Evolutionary conservation across 1,140 invertebrate species (phyloP).

Genomic region (Hetaerina americana): DNA sequence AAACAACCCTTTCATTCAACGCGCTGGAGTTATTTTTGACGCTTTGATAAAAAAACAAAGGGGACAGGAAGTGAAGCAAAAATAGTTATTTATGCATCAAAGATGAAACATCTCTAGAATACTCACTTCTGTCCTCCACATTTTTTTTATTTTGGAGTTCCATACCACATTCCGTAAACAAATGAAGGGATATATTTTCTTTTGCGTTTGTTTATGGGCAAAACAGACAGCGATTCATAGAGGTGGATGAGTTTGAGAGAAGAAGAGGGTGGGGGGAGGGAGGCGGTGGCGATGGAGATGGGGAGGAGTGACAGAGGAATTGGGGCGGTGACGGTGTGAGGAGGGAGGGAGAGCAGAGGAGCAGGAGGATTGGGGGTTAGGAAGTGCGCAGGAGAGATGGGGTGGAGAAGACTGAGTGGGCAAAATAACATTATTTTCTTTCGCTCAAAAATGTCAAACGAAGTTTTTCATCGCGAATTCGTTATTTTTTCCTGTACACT

Average conservation of each 20-base stretch:
- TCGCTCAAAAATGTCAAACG: neutral
- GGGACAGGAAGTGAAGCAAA: neutral
- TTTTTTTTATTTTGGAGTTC: too few relatives aligned
- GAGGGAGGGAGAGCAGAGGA: too few relatives aligned
- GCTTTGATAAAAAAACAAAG: neutral
- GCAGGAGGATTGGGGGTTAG: too few relatives aligned
- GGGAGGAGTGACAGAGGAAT: too few relatives aligned
- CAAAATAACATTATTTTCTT: neutral
- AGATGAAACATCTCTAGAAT: neutral
- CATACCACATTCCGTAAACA: neutral
- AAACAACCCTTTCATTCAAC: neutral
- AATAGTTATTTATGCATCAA: slow-evolving; percentile 1
- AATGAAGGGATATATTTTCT: neutral
- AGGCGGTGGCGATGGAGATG: too few relatives aligned
- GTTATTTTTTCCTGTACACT: too few relatives aligned
- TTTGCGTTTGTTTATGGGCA: neutral
- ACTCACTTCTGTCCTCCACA: neutral
- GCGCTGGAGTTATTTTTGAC: neutral
- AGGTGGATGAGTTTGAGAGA: too few relatives aligned
- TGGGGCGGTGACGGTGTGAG: too few relatives aligned
- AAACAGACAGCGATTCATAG: neutral
- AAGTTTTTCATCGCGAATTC: neutral
- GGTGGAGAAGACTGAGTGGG: too few relatives aligned
- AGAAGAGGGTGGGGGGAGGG: neutral
- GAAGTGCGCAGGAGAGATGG: too few relatives aligned